Evolutionary conservation across 2,888 invertebrate genomes (phyloP), one percentile per base, ranked within the genome.

Genomic region (Hylaea fasciaria): DNA sequence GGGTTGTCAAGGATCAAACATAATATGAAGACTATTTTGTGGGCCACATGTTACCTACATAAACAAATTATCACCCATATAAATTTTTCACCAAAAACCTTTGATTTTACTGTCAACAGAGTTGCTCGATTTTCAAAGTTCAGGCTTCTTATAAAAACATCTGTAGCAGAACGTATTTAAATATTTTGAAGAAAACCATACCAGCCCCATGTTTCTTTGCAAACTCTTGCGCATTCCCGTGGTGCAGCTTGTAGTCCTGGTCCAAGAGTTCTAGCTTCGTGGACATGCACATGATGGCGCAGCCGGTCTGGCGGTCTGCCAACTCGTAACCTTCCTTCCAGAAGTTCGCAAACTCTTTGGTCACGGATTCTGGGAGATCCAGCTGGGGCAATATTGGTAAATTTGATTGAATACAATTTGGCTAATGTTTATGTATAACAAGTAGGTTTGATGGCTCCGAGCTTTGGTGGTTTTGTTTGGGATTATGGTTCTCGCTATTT

Each of bases 261-360:
- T 71, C 67, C 12, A 80, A 13, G 0, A 83, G 61, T 0, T 77
- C 58, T 32, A 83, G 65, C 43, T 69, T 73, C 0, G 66, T 12
- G 14, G 74, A 52, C 4, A 78, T 65, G 56, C 85, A 85, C 13
- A 74, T 66, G 10, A 79, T 40, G 0, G 72, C 74, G 39, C 85
- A 85, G 0, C 85, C 85, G 13, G 71, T 58, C 16, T 74, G 68
- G 4, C 16, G 55, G 28, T 68, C 61, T 0, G 0, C 32, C 2
- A 82, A 51, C 4, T 37, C 5, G 32, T 73, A 58, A 0, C 49
- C 58, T 0, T 61, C 52, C 22, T 73, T 62, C 85, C 85, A 84
- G 61, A 73, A 83, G 32, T 75, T 57, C 1, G 69, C 16, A n/a
- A 82, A 68, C n/a, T 81, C 79, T 0, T n/a, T 3, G 13, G 70